Evolutionary conservation across 1,140 invertebrate genomes (phyloP).

Genomic region (Bombus haemorrhoidalis): DNA sequence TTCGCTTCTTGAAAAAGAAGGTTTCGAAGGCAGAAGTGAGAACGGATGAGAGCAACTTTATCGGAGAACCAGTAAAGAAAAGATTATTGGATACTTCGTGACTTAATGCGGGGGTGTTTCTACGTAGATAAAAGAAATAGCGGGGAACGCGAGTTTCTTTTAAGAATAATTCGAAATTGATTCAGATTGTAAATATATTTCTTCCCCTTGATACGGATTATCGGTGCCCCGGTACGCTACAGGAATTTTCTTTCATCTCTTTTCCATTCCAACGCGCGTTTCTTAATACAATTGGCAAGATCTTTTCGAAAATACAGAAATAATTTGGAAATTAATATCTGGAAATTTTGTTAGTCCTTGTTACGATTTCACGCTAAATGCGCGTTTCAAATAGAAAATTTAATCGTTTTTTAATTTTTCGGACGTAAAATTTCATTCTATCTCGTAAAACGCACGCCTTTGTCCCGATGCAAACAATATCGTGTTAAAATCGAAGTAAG

Average conservation of each 20-base stretch:
- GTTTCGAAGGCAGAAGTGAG: not conserved
- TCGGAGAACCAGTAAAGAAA: not conserved
- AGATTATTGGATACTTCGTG: not conserved
- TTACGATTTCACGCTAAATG: too few relatives aligned
- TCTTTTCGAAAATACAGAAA: too few relatives aligned
- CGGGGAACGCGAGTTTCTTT: not conserved
- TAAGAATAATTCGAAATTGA: not conserved
- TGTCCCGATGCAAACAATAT: constrained; percentile 3
- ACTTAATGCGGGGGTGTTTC: not conserved
- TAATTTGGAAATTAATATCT: too few relatives aligned
- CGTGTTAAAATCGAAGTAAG: constrained; percentile 40
- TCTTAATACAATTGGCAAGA: too few relatives aligned
- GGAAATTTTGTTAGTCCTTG: too few relatives aligned
- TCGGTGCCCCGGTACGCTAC: too few relatives aligned
- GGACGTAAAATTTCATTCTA: not conserved
- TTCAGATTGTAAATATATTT: too few relatives aligned
- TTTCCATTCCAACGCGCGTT: too few relatives aligned
- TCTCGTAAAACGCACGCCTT: not conserved
- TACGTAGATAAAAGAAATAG: not conserved
- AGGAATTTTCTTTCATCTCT: too few relatives aligned
- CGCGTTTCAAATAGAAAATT: too few relatives aligned
- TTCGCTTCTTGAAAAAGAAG: not conserved
- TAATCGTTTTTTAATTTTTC: not conserved
- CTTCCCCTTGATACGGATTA: too few relatives aligned
- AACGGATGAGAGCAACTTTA: not conserved